Evolutionary conservation across 2,797 vertebrate genomes (phyloP).

Genomic region (Sebastes iracundus): DNA sequence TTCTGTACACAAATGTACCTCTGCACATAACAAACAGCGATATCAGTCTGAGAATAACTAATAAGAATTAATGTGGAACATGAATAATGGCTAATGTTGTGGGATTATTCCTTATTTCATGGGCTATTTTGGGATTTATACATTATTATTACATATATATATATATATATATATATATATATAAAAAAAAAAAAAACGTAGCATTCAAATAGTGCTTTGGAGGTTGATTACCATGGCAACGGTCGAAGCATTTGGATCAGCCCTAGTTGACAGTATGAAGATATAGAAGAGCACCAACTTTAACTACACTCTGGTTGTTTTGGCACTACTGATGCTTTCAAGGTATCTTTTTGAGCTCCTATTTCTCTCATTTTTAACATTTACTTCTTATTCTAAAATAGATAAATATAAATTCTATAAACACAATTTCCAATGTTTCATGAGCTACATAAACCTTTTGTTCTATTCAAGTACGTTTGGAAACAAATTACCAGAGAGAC

Average conservation of each 20-base stretch:
- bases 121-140: not conserved
- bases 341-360: not conserved
- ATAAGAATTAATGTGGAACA: too few relatives aligned
- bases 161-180: too few relatives aligned
- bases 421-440: not conserved
- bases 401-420: not conserved
- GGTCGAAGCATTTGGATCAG: too few relatives aligned
- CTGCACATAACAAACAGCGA: too few relatives aligned
- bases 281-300: not conserved
- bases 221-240: too few relatives aligned
- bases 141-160: too few relatives aligned
- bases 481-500: not conserved
- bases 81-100: too few relatives aligned
- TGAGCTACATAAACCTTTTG: not conserved
- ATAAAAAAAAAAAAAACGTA: too few relatives aligned
- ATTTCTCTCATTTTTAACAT: not conserved
- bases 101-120: too few relatives aligned
- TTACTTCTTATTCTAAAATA: not conserved
- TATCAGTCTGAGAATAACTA: too few relatives aligned
- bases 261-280: not conserved
- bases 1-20: too few relatives aligned
- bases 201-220: too few relatives aligned
- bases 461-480: not conserved
- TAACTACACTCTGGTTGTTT: not conserved
- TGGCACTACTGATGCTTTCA: not conserved